Evolutionary conservation across 1,140 invertebrate species (phyloP), one percentile per base, ranked within the genome.

Genomic region (Pollicipes pollicipes): DNA sequence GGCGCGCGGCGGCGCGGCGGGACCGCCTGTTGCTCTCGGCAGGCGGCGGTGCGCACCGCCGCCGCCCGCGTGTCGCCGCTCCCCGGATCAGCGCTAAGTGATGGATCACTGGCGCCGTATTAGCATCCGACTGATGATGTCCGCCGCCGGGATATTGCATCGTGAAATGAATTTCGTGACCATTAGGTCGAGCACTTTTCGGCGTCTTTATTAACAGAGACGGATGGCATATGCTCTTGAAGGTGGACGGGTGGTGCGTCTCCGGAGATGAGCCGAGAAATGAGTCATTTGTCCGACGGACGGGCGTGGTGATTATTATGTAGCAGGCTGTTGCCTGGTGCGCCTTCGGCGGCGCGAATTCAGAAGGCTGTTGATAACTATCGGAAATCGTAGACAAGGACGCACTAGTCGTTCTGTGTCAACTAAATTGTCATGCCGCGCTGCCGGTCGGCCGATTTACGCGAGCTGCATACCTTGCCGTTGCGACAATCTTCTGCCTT

Each of bases 151-250:
- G 45, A 58, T 58, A 58, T 58, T 58, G 21, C 45, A 3, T 21
- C 45, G 45, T 58, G 45, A 10, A 58, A 58, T 58, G 24, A 10
- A 31, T 31, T 32, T 68, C 67, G 30, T 32, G 67, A 32, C 35
- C 35, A 32, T 32, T 32, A 68, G 30, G 30, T 21, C 10, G 30
- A 68, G 30, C 67, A 21, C 6, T 21, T 68, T 68, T 68, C 35
- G 67, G 67, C 35, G 35, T 32, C 67, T 68, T 68, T 68, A 68
- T 68, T 32, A 37, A 21, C 30, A 3, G 67, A 21, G 67, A 68
- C 8, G 30, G 2, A 32, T 21, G 8, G 67, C 30, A 10, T 10
- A 2, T 21, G 45, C 45, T 24, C 13, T 10, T 21, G 45, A n/a
- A 3, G 13, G 2, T 21, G 17, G 45, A 58, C 45, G 45, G 45